Evolutionary conservation across 2,797 vertebrate genomes (phyloP).

Genomic region (Manis pentadactyla): DNA sequence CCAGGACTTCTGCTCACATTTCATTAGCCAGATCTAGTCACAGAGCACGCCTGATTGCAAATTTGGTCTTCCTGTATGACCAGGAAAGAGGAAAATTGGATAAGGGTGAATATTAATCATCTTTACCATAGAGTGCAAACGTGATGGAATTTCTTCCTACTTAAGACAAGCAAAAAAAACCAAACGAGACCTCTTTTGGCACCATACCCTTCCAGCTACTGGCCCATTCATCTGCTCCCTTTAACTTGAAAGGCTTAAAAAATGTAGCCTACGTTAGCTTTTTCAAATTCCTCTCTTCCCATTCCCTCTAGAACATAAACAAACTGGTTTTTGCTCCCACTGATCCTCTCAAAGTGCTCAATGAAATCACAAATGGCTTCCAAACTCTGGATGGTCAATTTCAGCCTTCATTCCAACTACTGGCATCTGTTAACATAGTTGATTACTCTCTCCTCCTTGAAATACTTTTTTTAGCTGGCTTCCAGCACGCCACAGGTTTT

Average conservation of each 20-base stretch:
- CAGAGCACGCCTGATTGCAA: neutral
- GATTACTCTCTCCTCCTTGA: neutral
- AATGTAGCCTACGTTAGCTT: neutral
- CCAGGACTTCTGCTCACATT: neutral
- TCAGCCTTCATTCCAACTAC: neutral
- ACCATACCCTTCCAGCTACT: neutral
- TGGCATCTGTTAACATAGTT: neutral
- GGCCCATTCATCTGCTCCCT: neutral
- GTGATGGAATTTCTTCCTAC: neutral
- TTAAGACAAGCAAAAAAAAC: neutral
- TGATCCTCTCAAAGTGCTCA: neutral
- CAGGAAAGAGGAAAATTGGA: neutral
- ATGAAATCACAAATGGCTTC: neutral
- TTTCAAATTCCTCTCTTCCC: neutral
- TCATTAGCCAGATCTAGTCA: neutral
- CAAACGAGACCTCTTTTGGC: constrained; percentile 1
- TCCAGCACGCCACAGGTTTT: neutral
- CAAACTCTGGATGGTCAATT: neutral
- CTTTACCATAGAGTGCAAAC: neutral
- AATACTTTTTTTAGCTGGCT: neutral
- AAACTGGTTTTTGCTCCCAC: neutral
- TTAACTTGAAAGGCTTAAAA: neutral
- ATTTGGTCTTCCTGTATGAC: neutral
- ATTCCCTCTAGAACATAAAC: neutral
- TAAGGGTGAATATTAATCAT: neutral